These are phyloP conservation scores for Nasonia giraulti DNA, from an alignment of 1,140 invertebrate species.

Conservation along the genomic window DNA sequence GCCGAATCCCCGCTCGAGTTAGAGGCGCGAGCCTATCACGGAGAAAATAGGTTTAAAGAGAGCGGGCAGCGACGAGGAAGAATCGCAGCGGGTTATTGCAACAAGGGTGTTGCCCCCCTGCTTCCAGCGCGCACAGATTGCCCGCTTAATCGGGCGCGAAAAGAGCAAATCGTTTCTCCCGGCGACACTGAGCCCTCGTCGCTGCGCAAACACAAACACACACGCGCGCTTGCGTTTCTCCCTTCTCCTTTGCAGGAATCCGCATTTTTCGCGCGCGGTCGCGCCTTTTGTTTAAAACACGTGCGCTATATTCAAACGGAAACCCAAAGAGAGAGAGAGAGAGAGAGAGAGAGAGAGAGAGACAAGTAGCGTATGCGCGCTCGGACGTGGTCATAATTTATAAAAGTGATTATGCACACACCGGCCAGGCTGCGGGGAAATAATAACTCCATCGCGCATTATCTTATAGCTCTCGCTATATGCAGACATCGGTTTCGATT, in stretches of 20 bases:
- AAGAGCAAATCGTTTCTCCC: constrained; percentile 71
- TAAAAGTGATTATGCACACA: constrained; percentile 30
- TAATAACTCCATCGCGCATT: constrained; percentile 42
- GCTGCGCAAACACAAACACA: too few species aligned
- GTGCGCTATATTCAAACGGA: too few species aligned
- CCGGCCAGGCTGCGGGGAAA: not conserved
- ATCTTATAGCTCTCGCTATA: constrained; percentile 36
- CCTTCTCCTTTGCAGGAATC: constrained; percentile 35
- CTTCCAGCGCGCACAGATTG: constrained; percentile 58
- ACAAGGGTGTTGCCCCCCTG: constrained; percentile 14
- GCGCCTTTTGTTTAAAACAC: not conserved
- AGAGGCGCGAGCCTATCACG: not conserved
- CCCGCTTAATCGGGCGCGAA: constrained; percentile 71
- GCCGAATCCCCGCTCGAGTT: not conserved
- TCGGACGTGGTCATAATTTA: not conserved
- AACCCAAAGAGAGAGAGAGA: too few species aligned
- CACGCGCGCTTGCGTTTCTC: constrained; percentile 55
- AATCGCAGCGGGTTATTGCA: constrained; percentile 7
- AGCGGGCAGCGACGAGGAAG: constrained; percentile 6
- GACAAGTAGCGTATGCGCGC: not conserved
- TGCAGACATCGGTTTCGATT: constrained; percentile 3
- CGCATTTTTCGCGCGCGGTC: not conserved
- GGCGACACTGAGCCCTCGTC: constrained; percentile 57
- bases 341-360: too few species aligned
- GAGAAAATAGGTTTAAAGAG: constrained; percentile 21